Base-by-base conservation (phyloP, 2,797 vertebrate species). In the Schizopygopsis pylzovi region DNA sequence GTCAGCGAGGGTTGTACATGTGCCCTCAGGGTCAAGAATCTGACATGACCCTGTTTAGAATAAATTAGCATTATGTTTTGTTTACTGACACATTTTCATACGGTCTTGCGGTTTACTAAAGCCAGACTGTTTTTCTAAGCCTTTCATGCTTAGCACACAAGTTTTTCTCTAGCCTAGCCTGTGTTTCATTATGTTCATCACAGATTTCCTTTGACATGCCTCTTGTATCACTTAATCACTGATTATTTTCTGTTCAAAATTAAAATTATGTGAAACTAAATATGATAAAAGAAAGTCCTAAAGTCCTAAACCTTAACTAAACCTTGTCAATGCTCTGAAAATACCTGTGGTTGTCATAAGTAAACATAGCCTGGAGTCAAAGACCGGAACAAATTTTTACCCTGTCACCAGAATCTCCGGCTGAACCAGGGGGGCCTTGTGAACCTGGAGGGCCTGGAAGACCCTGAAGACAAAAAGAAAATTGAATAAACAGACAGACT, bases 361-460 rank as follows among this genome's bases (percentile, higher is more conserved):
- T 73, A 76, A 75, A 43, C 75, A 85, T 87, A 20, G 10, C 37
- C 28, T 13, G 41, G 41, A 85, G 8, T 8, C 43, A n/a, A 39
- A 78, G 47, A 88, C 41, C 2, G 59, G 73, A 90, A 88, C n/a
- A 25, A 61, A 59, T 73, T 90, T 94, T 97, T 93, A 99, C 98
- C 95, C 98, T 97, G 88, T 99, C 98, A 77, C 98, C 98, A 82
- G 98, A 91, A 93, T 99, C 98, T 93, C 98, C 98, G 84, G 96
- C 61, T 68, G 96, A 82, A 84, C 98, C 98, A 83, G 97, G 95
- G 83, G 98, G 96, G 85, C 98, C 98, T 90, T 97, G 97, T 33
- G 98, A 94, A 88, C 98, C 98, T 45, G 97, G 93, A 45, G 98
- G 97, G 92, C 98, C 98, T 90, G 96, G 97, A 85, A 98, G 96